These are phyloP conservation scores for Caenorhabditis sp. DNA, from an alignment of 2,888 invertebrate genomes.

Conservation along the genomic window DNA sequence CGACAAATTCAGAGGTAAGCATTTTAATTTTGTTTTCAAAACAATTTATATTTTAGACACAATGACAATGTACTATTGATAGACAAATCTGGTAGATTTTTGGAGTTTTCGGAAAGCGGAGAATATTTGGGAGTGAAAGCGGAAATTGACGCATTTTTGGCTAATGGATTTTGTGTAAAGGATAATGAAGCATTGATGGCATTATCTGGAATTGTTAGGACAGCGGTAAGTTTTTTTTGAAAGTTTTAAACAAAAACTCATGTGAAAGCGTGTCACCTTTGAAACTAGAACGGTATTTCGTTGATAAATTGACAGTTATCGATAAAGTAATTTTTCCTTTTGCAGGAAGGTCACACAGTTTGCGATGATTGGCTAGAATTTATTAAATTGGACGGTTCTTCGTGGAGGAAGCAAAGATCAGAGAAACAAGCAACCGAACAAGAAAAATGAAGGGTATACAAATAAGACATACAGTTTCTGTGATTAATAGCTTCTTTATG, in stretches of 20 bases:
- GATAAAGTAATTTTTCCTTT: too few relatives aligned
- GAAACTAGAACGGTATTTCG: too few relatives aligned
- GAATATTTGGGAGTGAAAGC: constrained; percentile 44
- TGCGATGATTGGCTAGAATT: constrained; percentile 69
- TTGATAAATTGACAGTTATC: too few relatives aligned
- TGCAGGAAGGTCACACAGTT: constrained; percentile 53
- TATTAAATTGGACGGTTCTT: constrained; percentile 62
- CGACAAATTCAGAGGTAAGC: constrained; percentile 38
- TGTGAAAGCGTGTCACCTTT: too few relatives aligned
- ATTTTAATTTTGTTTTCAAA: not conserved
- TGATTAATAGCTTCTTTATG: not conserved
- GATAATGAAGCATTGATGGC: constrained; percentile 59
- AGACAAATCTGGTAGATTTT: constrained; percentile 66
- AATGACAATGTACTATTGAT: constrained; percentile 52
- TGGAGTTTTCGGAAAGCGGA: constrained; percentile 46
- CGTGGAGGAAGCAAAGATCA: constrained; percentile 54
- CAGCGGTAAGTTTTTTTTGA: constrained; percentile 40
- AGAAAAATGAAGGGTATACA: not conserved
- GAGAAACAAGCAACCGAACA: constrained; percentile 5
- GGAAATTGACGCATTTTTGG: constrained; percentile 65
- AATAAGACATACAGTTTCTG: not conserved
- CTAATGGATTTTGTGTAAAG: constrained; percentile 62
- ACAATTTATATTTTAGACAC: constrained; percentile 31
- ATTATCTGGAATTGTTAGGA: constrained; percentile 62
- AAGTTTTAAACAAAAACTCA: not conserved